Evolutionary conservation across 2,888 invertebrate genomes (phyloP), one percentile per base, ranked within the genome.

Genomic region (Macaria notata): DNA sequence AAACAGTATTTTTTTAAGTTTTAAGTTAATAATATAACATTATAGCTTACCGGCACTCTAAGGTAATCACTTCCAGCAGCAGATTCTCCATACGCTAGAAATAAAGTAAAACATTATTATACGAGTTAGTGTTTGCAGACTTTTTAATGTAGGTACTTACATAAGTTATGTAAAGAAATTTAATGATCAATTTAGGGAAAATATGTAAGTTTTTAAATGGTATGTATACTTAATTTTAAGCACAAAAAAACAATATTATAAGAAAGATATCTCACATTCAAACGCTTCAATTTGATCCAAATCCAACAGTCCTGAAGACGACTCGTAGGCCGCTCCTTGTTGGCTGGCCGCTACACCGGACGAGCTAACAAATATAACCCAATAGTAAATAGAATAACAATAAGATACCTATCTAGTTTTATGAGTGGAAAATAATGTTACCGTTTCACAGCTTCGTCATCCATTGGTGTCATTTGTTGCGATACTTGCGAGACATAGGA

Each of bases 281-380:
- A 50, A 29, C 9, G 8, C 38, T 9, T 50, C 50, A 41, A 88
- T 64, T 63, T 72, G 70, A 44, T 90, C 88, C 57, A 91, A 70
- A 67, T 91, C 90, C 59, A 90, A 65, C 54, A 91, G 84, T 4
- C 90, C 88, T 38, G 89, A 89, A 59, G 90, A 91, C 31, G 81
- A 82, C 63, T 88, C 88, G 62, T 62, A 72, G 38, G 66, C 56
- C 3, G 61, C 59, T 33, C 30, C 41, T 5, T 44, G 49, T 49
- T 71, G 71, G 48, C 56, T 66, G 39, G 65, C 56, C 29, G 33
- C 43, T 52, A 54, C 49, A 52, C 74, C 69, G 53, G 30, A 56
- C 60, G 29, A 4, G 4, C 9, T 9, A 19, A 19, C 19, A 19
- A 19, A 19, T 19, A 19, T 19, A 19, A 19, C 2, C 19, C 19